Evolutionary conservation across 2,888 invertebrate species (phyloP).

Genomic region (Glaucopsyche alexis): DNA sequence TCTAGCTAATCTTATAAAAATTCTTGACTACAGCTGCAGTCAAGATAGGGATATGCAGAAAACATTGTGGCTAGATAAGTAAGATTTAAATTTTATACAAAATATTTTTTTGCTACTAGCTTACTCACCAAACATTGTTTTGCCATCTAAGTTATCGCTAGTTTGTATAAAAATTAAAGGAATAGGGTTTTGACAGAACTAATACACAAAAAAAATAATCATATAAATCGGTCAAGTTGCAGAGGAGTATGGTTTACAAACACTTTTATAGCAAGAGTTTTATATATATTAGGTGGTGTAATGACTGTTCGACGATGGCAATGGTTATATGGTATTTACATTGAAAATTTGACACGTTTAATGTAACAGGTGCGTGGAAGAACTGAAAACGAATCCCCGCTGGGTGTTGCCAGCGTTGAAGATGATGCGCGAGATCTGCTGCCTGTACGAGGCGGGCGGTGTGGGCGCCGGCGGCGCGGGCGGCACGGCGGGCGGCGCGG

Average conservation of each 20-base stretch:
- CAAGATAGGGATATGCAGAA: slow-evolving; percentile 98
- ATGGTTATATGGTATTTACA: too few relatives aligned
- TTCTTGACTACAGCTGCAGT: slow-evolving; percentile 98
- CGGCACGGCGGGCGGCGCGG: slow-evolving; percentile 18
- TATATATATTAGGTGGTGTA: too few relatives aligned
- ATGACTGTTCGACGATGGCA: too few relatives aligned
- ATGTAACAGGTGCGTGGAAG: slow-evolving; percentile 88
- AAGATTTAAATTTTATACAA: slow-evolving; percentile 41
- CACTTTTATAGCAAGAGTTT: too few relatives aligned
- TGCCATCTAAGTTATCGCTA: too few relatives aligned
- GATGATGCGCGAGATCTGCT: slow-evolving; percentile 97
- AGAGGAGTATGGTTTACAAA: too few relatives aligned
- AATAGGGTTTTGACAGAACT: too few relatives aligned
- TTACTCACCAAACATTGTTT: too few relatives aligned
- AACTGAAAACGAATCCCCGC: slow-evolving; percentile 90
- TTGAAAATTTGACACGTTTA: neutral
- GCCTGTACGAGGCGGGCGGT: slow-evolving; percentile 92
- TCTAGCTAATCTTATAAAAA: slow-evolving; percentile 96
- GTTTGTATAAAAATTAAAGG: neutral
- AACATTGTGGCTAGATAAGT: slow-evolving; percentile 95
- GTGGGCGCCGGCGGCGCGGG: slow-evolving; percentile 49
- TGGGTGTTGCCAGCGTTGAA: slow-evolving; percentile 98
- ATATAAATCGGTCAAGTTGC: too few relatives aligned
- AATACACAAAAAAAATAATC: too few relatives aligned
- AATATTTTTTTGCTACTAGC: too few relatives aligned